A percentile compares a stretch with the other conserved stretches of the same genome.
These are phyloP conservation scores for Dascillus cervinus DNA, from an alignment of 2,888 invertebrate species.

Conservation along the genomic window DNA sequence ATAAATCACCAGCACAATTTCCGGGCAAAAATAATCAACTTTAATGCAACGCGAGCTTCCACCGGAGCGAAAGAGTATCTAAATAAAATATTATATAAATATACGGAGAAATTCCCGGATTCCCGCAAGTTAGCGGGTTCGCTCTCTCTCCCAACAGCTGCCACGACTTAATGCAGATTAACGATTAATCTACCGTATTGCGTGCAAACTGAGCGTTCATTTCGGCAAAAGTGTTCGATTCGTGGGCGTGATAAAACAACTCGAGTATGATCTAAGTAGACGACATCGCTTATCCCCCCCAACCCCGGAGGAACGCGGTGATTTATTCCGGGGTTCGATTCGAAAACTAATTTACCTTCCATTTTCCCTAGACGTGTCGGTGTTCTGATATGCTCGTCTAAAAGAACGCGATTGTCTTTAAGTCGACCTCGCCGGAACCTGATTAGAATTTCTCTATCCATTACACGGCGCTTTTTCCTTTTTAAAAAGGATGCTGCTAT, in stretches of 20 bases:
- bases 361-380: constrained; percentile 19
- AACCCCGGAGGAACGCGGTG: constrained; percentile 11
- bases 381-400: constrained; percentile 11
- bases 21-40: constrained; percentile 27
- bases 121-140: constrained; percentile 4
- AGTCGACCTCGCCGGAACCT: constrained; percentile 12
- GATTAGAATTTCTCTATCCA: constrained; percentile 12
- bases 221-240: constrained; percentile 3
- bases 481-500: too few species aligned
- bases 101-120: constrained; percentile 4
- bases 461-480: too few species aligned
- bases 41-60: constrained; percentile 24
- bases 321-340: constrained; percentile 24
- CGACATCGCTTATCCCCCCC: constrained; percentile 6
- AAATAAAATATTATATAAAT: constrained; percentile 16
- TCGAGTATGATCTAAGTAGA: constrained; percentile 7
- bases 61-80: constrained; percentile 12
- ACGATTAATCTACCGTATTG: constrained; percentile 10
- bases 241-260: constrained; percentile 3
- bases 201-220: constrained; percentile 6
- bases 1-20: constrained; percentile 27
- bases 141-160: constrained; percentile 5
- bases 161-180: constrained; percentile 10
- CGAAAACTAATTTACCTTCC: constrained; percentile 26
- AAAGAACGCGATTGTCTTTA: constrained; percentile 11